phyloP scores from a whole-genome alignment of 2,113 vertebrate species.

The Synodontis membranacea region DNA sequence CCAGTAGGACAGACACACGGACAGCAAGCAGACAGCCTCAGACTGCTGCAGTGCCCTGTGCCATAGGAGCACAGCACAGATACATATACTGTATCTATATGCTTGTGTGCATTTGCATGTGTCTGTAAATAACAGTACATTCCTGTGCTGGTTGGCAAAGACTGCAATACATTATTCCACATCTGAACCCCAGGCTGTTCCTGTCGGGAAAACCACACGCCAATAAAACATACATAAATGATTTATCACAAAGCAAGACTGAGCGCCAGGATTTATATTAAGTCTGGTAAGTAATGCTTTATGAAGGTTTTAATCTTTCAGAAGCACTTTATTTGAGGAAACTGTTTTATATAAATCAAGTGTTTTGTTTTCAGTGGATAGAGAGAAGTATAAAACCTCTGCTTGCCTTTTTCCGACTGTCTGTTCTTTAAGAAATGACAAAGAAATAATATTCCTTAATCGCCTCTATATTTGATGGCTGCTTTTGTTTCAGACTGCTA shows the following conservation, averaged over 20 bases:
- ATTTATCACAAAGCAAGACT: conserved; percentile 47
- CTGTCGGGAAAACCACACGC: conserved; percentile 55
- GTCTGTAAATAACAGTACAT: conserved; percentile 54
- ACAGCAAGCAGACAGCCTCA: conserved; percentile 41
- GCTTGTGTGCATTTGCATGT: conserved; percentile 7
- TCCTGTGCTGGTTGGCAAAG: conserved; percentile 55
- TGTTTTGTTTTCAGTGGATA: background rate
- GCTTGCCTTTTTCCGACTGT: background rate
- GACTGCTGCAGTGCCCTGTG: conserved; percentile 53
- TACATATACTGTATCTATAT: background rate
- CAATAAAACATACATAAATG: conserved; percentile 61
- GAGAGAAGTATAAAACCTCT: background rate
- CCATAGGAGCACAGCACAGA: conserved; percentile 37
- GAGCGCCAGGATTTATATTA: conserved; percentile 22
- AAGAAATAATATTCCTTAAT: conserved; percentile 24
- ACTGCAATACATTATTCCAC: conserved; percentile 64
- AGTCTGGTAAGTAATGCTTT: conserved; percentile 14
- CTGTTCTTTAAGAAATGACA: background rate
- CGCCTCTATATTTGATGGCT: background rate
- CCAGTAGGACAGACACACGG: conserved; percentile 7
- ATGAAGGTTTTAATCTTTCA: background rate
- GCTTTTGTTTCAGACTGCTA: conserved; percentile 60
- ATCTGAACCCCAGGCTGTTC: conserved; percentile 56
- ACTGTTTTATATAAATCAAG: background rate
- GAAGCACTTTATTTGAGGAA: background rate